Conservation (phyloP, 2,113 vertebrate genomes). For the Pluvianellus socialis region DNA sequence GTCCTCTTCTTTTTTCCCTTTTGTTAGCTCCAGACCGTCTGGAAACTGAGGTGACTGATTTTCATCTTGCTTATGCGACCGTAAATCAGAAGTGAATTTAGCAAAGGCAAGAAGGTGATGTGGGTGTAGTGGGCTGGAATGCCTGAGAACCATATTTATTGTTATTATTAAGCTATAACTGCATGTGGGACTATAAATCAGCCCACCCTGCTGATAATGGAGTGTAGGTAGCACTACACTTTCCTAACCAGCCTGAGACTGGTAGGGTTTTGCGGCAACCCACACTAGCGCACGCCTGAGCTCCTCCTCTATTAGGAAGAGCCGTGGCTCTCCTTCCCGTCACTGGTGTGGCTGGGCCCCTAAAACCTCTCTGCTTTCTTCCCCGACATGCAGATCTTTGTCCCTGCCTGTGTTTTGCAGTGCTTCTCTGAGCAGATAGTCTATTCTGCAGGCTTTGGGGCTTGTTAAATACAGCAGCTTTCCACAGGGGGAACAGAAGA, state of each 20-base stretch:
- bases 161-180: constrained; percentile 7
- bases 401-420: not conserved
- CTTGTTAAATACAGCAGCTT: not conserved
- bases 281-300: not conserved
- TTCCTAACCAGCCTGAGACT: not conserved
- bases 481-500: not conserved
- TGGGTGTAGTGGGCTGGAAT: not conserved
- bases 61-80: not conserved
- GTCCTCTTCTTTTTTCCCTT: not conserved
- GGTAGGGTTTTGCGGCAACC: not conserved
- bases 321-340: not conserved
- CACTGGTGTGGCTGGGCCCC: not conserved
- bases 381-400: not conserved
- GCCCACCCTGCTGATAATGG: not conserved
- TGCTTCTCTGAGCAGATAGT: not conserved
- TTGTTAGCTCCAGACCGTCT: not conserved
- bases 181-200: not conserved
- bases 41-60: not conserved
- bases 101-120: not conserved
- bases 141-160: not conserved
- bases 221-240: not conserved
- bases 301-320: not conserved
- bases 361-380: not conserved
- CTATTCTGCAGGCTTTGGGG: not conserved
- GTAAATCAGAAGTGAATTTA: constrained; percentile 15